Evolutionary conservation across 2,113 vertebrate genomes (phyloP).

Genomic region (Hippopotamus amphibius): DNA sequence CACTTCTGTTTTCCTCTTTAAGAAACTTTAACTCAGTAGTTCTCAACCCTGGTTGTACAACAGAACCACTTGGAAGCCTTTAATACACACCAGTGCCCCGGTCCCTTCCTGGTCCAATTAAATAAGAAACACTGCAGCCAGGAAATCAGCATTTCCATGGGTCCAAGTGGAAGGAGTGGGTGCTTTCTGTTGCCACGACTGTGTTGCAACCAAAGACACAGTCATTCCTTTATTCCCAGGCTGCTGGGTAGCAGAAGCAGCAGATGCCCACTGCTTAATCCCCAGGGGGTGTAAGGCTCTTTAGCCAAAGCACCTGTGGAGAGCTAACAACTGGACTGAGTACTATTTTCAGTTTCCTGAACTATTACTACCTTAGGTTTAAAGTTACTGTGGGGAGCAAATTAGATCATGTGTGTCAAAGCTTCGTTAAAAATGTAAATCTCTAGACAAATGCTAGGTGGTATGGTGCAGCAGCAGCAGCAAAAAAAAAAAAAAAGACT

Average conservation of each 20-base stretch:
- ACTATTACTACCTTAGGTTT: constrained; percentile 51
- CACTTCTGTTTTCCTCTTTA: neutral
- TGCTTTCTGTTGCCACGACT: constrained; percentile 22
- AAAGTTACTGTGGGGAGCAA: neutral
- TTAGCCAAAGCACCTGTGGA: constrained; percentile 7
- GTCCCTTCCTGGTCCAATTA: neutral
- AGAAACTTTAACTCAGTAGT: neutral
- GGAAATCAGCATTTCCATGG: neutral
- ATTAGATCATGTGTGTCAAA: neutral
- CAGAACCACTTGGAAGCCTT: neutral
- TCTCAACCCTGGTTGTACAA: neutral
- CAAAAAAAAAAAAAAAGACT: neutral
- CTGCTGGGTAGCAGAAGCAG: neutral
- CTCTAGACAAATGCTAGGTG: neutral
- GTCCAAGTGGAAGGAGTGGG: constrained; percentile 54
- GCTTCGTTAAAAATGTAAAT: constrained; percentile 51
- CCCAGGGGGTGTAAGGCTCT: neutral
- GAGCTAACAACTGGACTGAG: neutral
- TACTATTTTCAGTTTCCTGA: neutral
- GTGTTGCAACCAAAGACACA: neutral
- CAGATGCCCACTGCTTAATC: neutral
- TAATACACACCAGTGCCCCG: neutral
- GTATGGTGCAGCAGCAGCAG: neutral
- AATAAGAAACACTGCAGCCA: neutral
- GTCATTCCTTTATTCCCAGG: constrained; percentile 2